Percentiles rank a stretch among this genome's conserved stretches.
phyloP scores from a whole-genome alignment of 2,888 invertebrate genomes.

The Cancer borealis region DNA sequence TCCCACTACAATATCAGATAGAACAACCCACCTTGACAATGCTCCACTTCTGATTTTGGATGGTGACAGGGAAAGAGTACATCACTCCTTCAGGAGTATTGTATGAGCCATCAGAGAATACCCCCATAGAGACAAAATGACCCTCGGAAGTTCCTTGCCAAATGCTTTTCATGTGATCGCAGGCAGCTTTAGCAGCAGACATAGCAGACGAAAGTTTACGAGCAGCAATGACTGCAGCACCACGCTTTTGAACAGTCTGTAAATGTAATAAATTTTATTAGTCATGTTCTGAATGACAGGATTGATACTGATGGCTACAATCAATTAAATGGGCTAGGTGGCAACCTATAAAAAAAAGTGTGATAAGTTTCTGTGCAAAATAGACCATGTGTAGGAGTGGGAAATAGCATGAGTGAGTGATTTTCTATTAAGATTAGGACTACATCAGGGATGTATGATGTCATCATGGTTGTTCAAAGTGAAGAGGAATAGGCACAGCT shows the following conservation, averaged over 20 bases:
- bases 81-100: slow-evolving; percentile 93
- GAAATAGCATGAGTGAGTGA: no score
- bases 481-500: no score
- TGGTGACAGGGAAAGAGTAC: slow-evolving; percentile 96
- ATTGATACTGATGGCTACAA: no score
- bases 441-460: no score
- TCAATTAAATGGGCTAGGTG: no score
- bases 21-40: slow-evolving; percentile 85
- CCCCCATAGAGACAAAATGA: slow-evolving; percentile 96
- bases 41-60: slow-evolving; percentile 87
- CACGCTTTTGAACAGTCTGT: slow-evolving; percentile 95
- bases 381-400: no score
- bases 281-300: no score
- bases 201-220: slow-evolving; percentile 99
- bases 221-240: slow-evolving; percentile 97
- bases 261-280: neutral
- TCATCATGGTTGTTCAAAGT: no score
- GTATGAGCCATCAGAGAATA: slow-evolving; percentile 97
- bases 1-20: no score
- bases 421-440: no score
- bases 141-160: slow-evolving; percentile 90
- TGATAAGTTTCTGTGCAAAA: no score
- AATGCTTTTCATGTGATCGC: slow-evolving; percentile 98
- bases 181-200: slow-evolving; percentile 99
- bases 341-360: no score